Evolutionary conservation across 2,888 invertebrate genomes (phyloP).

Genomic region (Ptychoptera contaminata): DNA sequence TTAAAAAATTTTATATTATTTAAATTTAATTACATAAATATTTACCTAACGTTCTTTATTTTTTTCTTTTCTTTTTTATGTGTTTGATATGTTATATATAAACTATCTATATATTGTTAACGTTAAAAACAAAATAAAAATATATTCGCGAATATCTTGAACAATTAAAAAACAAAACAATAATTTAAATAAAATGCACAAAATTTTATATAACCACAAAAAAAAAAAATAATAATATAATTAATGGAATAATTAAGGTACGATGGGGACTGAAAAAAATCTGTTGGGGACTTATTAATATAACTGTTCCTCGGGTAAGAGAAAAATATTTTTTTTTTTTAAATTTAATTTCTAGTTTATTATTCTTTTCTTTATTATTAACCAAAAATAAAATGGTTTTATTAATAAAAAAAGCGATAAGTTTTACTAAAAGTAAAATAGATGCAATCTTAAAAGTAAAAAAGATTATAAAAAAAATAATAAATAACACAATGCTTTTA

Average conservation of each 20-base stretch:
- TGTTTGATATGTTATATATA: neutral
- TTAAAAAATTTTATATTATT: neutral
- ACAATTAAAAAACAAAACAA: slow-evolving; percentile 2
- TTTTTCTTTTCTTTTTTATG: neutral
- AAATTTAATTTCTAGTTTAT: neutral
- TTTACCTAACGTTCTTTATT: neutral
- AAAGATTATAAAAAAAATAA: too few species aligned
- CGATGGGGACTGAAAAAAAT: slow-evolving; percentile 35
- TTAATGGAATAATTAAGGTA: slow-evolving; percentile 19
- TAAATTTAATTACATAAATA: neutral
- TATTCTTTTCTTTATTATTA: neutral
- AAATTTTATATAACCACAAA: slow-evolving; percentile 2
- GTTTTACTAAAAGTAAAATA: too few species aligned
- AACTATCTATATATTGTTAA: neutral
- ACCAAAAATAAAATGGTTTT: too few species aligned
- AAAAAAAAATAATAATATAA: too few species aligned
- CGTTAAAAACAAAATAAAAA: neutral
- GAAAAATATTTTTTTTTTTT: slow-evolving; percentile 11
- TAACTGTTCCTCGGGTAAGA: slow-evolving; percentile 34
- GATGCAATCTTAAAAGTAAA: too few species aligned
- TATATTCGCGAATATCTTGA: neutral
- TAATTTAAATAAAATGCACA: neutral
- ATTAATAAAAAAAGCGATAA: too few species aligned
- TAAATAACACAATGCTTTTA: too few species aligned
- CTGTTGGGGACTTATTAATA: slow-evolving; percentile 34